These are phyloP conservation scores for Umimayanthus chanpuru DNA, from an alignment of 92 coral and sea anemone species.

Conservation along the genomic window DNA sequence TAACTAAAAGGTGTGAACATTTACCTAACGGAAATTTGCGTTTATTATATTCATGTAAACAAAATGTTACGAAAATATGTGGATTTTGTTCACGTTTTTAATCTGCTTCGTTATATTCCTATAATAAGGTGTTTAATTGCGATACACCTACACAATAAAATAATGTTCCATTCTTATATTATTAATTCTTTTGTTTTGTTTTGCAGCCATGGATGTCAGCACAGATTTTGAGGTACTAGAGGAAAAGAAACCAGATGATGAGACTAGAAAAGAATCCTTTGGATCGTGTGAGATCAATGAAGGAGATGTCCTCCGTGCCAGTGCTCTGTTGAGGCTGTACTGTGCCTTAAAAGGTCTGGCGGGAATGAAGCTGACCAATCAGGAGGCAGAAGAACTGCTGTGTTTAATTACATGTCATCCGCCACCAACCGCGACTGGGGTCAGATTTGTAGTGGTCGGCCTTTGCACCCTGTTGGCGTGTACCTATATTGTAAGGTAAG, in stretches of 20 bases:
- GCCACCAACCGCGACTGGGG: slow-evolving; percentile 93
- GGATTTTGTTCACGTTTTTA: no score
- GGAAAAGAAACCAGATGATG: slow-evolving; percentile 58
- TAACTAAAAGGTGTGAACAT: no score
- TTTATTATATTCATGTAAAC: no score
- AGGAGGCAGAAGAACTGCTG: slow-evolving; percentile 82
- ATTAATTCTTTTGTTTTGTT: not conserved
- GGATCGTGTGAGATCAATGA: slow-evolving; percentile 77
- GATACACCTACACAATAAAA: no score
- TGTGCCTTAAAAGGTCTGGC: slow-evolving; percentile 93
- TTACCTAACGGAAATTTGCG: no score
- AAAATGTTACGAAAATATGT: no score
- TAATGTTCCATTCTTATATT: not conserved
- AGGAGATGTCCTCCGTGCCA: slow-evolving; percentile 83
- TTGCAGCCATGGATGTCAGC: slow-evolving; percentile 91
- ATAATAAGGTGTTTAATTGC: no score
- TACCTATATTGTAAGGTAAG: slow-evolving; percentile 54
- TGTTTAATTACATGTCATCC: slow-evolving; percentile 90
- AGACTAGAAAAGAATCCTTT: slow-evolving; percentile 44
- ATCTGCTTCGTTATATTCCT: no score
- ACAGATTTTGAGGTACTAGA: slow-evolving; percentile 91
- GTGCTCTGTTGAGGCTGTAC: slow-evolving; percentile 82
- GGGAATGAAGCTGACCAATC: slow-evolving; percentile 88
- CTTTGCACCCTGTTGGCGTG: slow-evolving; percentile 46
- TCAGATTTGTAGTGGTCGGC: slow-evolving; percentile 64